phyloP scores from a whole-genome alignment of 2,797 vertebrate species.

The Heterohyrax brucei region DNA sequence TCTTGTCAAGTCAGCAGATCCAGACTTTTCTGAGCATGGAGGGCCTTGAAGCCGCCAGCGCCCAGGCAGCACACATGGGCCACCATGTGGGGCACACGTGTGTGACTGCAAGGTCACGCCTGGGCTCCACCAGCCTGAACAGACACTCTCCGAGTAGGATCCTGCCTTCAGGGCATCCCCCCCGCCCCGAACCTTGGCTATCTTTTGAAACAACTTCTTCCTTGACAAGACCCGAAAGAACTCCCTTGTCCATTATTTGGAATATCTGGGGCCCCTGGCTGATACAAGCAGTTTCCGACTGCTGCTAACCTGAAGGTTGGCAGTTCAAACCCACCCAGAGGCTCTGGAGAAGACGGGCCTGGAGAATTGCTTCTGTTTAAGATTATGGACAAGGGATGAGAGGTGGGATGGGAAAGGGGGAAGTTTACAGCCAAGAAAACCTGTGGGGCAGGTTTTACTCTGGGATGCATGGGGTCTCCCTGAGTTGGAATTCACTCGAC shows the following conservation, averaged over 20 bases:
- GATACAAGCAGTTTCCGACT: not conserved
- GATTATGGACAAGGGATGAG: not conserved
- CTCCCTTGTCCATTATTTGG: not conserved
- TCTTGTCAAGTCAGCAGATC: slow-evolving; percentile 81
- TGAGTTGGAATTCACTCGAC: not conserved
- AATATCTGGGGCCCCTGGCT: not conserved
- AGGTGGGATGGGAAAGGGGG: no score
- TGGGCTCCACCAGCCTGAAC: slow-evolving; percentile 30
- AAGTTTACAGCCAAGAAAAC: not conserved
- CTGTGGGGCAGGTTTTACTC: not conserved
- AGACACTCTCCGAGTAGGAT: not conserved
- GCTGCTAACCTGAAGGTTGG: not conserved
- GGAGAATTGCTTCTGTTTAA: not conserved
- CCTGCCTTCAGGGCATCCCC: no score
- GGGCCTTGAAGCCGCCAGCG: slow-evolving; percentile 65
- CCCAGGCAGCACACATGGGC: slow-evolving; percentile 52
- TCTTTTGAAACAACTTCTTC: slow-evolving; percentile 8
- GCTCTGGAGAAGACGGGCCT: not conserved
- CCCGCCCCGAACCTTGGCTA: not conserved
- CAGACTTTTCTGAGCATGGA: slow-evolving; percentile 60
- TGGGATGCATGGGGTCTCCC: not conserved
- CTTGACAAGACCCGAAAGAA: not conserved
- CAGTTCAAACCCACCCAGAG: not conserved
- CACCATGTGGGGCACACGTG: slow-evolving; percentile 72
- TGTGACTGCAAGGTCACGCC: slow-evolving; percentile 54